Conservation (phyloP, 92 coral and sea anemone genomes). For the Heteractis magnifica region DNA sequence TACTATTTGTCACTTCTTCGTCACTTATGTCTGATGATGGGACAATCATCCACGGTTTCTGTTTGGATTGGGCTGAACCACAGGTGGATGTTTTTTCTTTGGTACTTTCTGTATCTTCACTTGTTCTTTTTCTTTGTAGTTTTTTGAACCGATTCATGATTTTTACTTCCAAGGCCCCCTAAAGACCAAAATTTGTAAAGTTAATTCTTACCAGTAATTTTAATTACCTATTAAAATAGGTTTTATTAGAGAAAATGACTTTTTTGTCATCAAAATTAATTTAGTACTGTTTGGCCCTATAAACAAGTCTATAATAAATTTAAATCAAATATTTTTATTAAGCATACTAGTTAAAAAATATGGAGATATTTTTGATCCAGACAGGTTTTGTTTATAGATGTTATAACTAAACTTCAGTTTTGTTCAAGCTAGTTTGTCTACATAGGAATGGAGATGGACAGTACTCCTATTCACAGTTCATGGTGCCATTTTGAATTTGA, state of each 20-base stretch:
- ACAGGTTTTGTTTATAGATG: too few relatives aligned
- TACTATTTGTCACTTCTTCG: neutral
- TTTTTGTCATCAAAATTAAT: too few relatives aligned
- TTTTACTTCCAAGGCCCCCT: conserved; percentile 41
- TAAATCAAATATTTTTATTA: too few relatives aligned
- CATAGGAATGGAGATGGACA: too few relatives aligned
- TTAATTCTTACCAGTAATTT: neutral
- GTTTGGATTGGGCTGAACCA: neutral
- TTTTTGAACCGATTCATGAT: conserved; percentile 24
- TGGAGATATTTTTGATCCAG: too few relatives aligned
- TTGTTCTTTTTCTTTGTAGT: conserved; percentile 23
- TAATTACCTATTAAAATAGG: neutral
- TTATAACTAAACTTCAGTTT: too few relatives aligned
- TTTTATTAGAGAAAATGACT: neutral
- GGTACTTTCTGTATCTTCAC: neutral
- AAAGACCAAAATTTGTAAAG: neutral
- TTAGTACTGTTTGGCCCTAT: too few relatives aligned
- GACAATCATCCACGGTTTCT: conserved; percentile 22
- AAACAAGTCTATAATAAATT: too few relatives aligned
- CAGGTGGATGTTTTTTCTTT: neutral
- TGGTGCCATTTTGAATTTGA: too few relatives aligned
- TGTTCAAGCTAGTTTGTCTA: too few relatives aligned
- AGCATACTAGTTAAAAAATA: too few relatives aligned
- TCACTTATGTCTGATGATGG: conserved; percentile 6
- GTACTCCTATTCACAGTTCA: too few relatives aligned